phyloP scores from a whole-genome alignment of 2,888 invertebrate genomes.

The Oscheius sp. region DNA sequence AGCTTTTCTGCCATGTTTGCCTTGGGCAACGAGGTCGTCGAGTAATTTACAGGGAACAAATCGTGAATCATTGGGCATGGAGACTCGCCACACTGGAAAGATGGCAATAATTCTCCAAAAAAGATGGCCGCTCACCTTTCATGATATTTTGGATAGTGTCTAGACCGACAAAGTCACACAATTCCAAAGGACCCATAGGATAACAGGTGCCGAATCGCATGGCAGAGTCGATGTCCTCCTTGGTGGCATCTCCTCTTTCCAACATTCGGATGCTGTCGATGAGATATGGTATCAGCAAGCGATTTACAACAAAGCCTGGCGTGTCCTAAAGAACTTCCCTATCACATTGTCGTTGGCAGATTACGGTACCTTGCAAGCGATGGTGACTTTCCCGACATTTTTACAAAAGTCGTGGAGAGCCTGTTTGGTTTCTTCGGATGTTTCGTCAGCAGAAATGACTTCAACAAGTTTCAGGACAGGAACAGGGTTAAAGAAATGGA shows the following conservation, averaged over 20 bases:
- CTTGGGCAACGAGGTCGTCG: conserved; percentile 82
- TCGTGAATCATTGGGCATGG: conserved; percentile 54
- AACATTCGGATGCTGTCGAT: conserved; percentile 78
- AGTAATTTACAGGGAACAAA: conserved; percentile 75
- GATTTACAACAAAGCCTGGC: conserved; percentile 90
- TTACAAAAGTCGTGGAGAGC: conserved; percentile 85
- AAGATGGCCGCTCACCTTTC: conserved; percentile 77
- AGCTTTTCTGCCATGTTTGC: conserved; percentile 84
- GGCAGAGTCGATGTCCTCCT: conserved; percentile 84
- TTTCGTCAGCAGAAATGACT: conserved; percentile 83
- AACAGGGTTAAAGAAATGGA: conserved; percentile 92
- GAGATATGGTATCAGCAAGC: conserved; percentile 85
- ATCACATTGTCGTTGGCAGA: neutral
- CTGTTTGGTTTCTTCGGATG: conserved; percentile 82
- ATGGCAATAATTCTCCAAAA: neutral
- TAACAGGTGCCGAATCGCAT: conserved; percentile 74
- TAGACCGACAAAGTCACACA: conserved; percentile 85
- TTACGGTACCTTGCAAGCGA: conserved; percentile 81
- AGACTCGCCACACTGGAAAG: conserved; percentile 61
- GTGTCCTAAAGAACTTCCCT: conserved; percentile 79
- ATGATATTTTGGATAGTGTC: conserved; percentile 84
- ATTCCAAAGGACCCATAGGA: conserved; percentile 89
- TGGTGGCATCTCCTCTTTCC: conserved; percentile 80
- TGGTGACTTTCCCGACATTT: conserved; percentile 84
- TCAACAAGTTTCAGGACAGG: conserved; percentile 90